Base-by-base conservation (phyloP, 2,888 invertebrate genomes). In the Notodonta dromedarius region DNA sequence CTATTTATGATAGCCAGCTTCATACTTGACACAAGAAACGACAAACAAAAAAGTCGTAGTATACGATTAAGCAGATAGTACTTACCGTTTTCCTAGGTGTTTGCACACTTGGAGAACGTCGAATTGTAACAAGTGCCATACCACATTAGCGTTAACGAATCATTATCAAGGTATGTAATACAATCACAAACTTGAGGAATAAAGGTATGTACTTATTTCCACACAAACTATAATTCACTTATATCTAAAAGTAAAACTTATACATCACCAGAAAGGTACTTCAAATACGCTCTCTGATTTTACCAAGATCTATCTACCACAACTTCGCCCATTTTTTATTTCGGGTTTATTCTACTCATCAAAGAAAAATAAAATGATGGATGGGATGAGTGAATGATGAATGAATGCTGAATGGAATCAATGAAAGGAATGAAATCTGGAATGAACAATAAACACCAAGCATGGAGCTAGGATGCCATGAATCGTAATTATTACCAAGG, bases 111-210 rank as follows among this genome's bases (percentile, higher is more conserved):
- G 91, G 87, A 86, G 93, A 93, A 85, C 93, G 93, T 77, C 91
- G 90, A 86, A 93, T 93, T 78, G 92, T 93, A 85, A 93, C 92
- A 81, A 93, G 92, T 89, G 93, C 93, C 93, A 93, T 93, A 86
- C 88, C 93, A 93, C 91, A 91, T 87, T 86, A 88, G 80, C 85
- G 82, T 84, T 87, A 88, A 81, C 84, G 79, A 88, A 87, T 85
- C 90, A 91, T 91, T 87, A 87, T 88, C 84, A 80, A 83, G 86
- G 83, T 85, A 78, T 73, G 66, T 67, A 89, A 85, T 83, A 84
- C 88, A 89, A 88, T 88, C 90, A 90, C 90, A 91, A 90, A 90
- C 89, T 87, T 85, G 85, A 79, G 87, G 78, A 84, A 79, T 84
- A 87, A 84, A 86, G 69, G 82, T 86, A 88, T 85, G 82, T 86